Base-by-base conservation (phyloP, 2,888 invertebrate genomes). In the Acronicta alni region DNA sequence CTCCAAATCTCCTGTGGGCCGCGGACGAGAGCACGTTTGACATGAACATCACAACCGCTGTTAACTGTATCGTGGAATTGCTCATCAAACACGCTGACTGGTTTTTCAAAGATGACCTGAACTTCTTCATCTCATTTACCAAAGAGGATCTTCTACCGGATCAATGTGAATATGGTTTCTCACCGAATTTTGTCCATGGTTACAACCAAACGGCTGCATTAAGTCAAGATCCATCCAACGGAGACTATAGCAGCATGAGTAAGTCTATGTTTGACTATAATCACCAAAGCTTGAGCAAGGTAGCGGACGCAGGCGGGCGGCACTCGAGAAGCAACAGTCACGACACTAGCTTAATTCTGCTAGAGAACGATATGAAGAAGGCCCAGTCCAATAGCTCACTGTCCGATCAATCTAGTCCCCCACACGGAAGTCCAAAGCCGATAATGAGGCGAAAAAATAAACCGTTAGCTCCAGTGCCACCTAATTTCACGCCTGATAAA, bases 1-100 rank as follows among this genome's bases (percentile, higher is more conserved):
- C 99, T 4, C 99, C 99, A 0, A 99, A 99, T 94, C 95, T 99
- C 67, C 95, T 99, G 55, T 98, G 98, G 98, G 95, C 96, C 52
- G 95, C 95, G 32, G 95, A 95, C 74, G 96, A 96, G 78, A 95
- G 95, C 84, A 95, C 95, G 47, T 95, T 96, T 87, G 96, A 97
- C 82, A 98, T 98, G 96, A 97, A 96, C 83, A 96, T 97, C 82
- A 97, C 98, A 35, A 97, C 97, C 64, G 96, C 97, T 44, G 96
- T 97, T 82, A 98, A 97, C 91, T 96, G 97, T 83, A 96, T 98
- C 71, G 97, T 98, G n/a, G 98, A 98, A 82, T 94, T 97, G 72
- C 95, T 98, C 72, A 96, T 98, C 71, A 96, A 96, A 54, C 96
- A 97, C 81, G 97, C 97, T 41, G 97, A 98, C 81, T 96, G 96